A percentile compares a stretch with the other conserved stretches of the same genome.
phyloP scores from a whole-genome alignment of 2,113 vertebrate genomes.

The Vanacampus margaritifer region DNA sequence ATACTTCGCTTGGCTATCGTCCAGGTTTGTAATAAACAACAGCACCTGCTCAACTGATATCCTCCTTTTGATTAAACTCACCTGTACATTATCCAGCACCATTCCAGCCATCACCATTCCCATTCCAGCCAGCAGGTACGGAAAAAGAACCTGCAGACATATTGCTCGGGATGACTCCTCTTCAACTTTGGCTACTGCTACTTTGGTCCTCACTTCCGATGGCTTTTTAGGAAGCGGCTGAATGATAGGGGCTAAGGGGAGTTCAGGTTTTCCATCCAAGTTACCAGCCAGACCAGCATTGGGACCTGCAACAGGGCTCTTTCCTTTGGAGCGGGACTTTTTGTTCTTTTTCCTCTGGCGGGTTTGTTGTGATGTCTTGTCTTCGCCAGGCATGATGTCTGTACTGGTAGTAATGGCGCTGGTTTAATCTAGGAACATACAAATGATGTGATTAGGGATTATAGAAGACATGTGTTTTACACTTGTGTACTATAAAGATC shows the following conservation, averaged over 20 bases:
- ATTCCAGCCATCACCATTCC: conserved; percentile 92
- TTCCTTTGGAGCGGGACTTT: conserved; percentile 71
- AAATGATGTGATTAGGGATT: background rate
- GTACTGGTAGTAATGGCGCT: background rate
- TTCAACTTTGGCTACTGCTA: conserved; percentile 58
- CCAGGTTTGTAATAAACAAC: too few relatives aligned
- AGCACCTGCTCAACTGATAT: too few relatives aligned
- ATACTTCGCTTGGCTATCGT: too few relatives aligned
- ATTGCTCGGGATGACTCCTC: conserved; percentile 80
- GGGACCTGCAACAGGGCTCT: conserved; percentile 59
- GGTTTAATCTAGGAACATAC: conserved; percentile 22
- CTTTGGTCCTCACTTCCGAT: conserved; percentile 64
- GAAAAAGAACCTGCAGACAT: conserved; percentile 83
- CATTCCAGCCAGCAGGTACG: conserved; percentile 88
- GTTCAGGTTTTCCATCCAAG: conserved; percentile 58
- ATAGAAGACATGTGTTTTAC: background rate
- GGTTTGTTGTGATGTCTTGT: conserved; percentile 73
- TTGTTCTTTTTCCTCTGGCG: conserved; percentile 79
- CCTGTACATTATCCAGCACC: conserved; percentile 88
- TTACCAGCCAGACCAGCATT: conserved; percentile 34
- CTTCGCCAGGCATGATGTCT: conserved; percentile 79
- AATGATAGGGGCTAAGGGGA: conserved; percentile 35
- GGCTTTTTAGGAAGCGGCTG: conserved; percentile 53
- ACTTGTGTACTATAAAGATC: background rate
- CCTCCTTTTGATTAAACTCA: conserved; percentile 45